Conservation (phyloP, 2,888 invertebrate species). For the Andrena praecox region DNA sequence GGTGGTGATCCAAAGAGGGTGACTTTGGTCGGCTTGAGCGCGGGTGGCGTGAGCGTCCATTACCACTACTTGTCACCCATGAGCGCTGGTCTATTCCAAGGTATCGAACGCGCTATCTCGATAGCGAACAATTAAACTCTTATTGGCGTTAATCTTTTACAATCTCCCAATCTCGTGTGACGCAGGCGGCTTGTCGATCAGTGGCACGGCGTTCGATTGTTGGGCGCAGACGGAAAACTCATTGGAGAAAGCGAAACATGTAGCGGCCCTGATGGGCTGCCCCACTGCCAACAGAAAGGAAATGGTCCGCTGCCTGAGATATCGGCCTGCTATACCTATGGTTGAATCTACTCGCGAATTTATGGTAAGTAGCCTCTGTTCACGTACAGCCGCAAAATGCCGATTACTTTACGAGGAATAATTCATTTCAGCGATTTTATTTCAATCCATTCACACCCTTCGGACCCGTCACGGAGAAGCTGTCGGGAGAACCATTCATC, state of each 20-base stretch:
- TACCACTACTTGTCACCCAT: constrained; percentile 88
- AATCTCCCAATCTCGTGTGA: not conserved
- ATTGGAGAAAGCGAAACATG: constrained; percentile 87
- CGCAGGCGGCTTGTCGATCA: constrained; percentile 88
- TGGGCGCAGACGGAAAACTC: constrained; percentile 78
- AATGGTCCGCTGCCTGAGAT: constrained; percentile 89
- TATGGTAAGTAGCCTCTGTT: constrained; percentile 84
- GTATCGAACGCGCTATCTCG: constrained; percentile 1
- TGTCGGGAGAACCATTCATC: constrained; percentile 88
- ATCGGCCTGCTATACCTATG: constrained; percentile 87
- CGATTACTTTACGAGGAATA: not conserved
- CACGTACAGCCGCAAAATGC: not conserved
- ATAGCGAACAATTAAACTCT: not conserved
- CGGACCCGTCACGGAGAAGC: constrained; percentile 89
- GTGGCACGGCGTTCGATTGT: constrained; percentile 89
- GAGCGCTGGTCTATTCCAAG: constrained; percentile 84
- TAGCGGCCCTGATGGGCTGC: constrained; percentile 89
- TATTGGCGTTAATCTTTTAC: not conserved
- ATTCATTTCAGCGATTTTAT: constrained; percentile 43
- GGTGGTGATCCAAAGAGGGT: constrained; percentile 90
- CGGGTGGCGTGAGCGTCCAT: constrained; percentile 91
- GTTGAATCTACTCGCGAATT: constrained; percentile 87
- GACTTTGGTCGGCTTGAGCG: constrained; percentile 90
- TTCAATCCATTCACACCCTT: constrained; percentile 91
- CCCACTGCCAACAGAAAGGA: constrained; percentile 86